phyloP scores from a whole-genome alignment of 1,140 invertebrate genomes.

The Centruroides sculpturatus region DNA sequence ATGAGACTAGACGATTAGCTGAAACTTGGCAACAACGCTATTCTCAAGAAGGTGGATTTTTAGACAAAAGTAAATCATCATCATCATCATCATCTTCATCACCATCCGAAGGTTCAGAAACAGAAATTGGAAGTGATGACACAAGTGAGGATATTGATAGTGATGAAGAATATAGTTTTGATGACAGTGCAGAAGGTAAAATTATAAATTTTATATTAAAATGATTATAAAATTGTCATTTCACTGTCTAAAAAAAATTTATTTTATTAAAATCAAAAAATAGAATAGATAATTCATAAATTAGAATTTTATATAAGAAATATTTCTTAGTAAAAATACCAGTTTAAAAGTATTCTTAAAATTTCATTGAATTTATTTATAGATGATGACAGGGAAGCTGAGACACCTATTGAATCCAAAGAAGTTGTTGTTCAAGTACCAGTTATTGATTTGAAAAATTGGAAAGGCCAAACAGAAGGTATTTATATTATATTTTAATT shows the following conservation, averaged over 20 bases:
- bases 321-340: not conserved
- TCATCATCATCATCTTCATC: not conserved
- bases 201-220: not conserved
- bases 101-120: slow-evolving; percentile 9
- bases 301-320: not conserved
- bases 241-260: not conserved
- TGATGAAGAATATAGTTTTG: slow-evolving; percentile 37
- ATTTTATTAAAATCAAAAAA: not conserved
- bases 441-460: not conserved
- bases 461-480: not conserved
- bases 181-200: slow-evolving; percentile 10
- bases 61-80: slow-evolving; percentile 2
- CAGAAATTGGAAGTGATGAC: slow-evolving; percentile 16
- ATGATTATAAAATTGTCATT: not conserved
- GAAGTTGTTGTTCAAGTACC: not conserved
- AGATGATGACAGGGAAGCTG: not conserved
- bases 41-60: slow-evolving; percentile 25
- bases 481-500: not conserved
- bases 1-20: slow-evolving; percentile 45
- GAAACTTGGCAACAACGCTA: slow-evolving; percentile 45
- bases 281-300: not conserved
- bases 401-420: not conserved
- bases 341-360: too few species aligned
- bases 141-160: slow-evolving; percentile 39
- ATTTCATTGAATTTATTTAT: not conserved